Evolutionary conservation across 2,797 vertebrate species (phyloP).

Genomic region (Toxotes lorentzi): DNA sequence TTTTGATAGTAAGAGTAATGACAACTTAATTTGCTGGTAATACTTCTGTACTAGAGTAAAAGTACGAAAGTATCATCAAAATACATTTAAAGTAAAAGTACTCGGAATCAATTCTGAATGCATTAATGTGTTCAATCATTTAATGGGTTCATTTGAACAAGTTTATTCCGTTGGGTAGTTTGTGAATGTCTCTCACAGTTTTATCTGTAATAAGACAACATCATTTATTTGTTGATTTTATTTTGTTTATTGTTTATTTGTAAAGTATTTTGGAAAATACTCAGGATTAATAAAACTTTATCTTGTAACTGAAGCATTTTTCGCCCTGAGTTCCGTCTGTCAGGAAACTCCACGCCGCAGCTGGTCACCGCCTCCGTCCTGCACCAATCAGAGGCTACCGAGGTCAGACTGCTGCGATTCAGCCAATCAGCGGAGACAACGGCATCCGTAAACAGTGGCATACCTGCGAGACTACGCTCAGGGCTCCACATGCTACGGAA

Average conservation of each 20-base stretch:
- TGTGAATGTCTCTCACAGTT: neutral
- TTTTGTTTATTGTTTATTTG: no score
- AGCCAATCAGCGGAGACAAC: slow-evolving; percentile 8
- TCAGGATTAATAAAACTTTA: neutral
- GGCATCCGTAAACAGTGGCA: fast-evolving
- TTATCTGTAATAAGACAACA: neutral
- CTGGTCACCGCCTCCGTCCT: neutral
- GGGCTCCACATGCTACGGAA: neutral
- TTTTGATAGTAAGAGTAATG: no score
- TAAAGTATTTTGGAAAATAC: neutral
- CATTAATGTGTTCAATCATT: neutral
- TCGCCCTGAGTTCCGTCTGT: fast-evolving
- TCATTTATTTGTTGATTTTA: no score
- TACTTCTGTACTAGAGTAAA: no score
- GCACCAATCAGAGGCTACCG: neutral
- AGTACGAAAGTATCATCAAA: neutral
- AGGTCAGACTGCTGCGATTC: fast-evolving
- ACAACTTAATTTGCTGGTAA: no score
- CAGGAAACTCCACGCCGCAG: neutral
- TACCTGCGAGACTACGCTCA: fast-evolving
- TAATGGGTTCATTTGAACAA: neutral
- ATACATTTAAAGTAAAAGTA: neutral
- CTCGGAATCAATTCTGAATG: neutral
- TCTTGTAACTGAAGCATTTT: fast-evolving
- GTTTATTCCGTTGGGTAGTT: neutral